A percentile compares a stretch with the other conserved stretches of the same genome.
These are phyloP conservation scores for Lucinisca nassula DNA, from an alignment of 2,888 invertebrate species.

Conservation along the genomic window DNA sequence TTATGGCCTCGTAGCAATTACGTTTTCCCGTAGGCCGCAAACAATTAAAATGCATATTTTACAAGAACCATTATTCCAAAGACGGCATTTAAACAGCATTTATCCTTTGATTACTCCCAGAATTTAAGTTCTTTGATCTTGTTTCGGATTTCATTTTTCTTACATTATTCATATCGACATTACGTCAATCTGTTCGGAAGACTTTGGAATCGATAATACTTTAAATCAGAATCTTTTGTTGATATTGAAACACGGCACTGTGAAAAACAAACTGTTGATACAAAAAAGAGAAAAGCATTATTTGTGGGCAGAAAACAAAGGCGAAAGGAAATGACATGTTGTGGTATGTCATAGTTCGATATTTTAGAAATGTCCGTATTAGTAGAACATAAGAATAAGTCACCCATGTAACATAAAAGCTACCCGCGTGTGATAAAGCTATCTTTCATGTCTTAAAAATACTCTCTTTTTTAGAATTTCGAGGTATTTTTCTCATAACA, in stretches of 20 bases:
- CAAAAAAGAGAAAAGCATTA: no score
- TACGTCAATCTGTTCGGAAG: not conserved
- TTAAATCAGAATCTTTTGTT: not conserved
- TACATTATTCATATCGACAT: not conserved
- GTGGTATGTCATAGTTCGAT: not conserved
- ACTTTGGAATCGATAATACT: not conserved
- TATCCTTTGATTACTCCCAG: not conserved
- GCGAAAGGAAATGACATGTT: not conserved
- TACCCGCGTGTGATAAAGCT: no score
- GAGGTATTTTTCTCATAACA: no score
- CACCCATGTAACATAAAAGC: no score
- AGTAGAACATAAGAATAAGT: no score
- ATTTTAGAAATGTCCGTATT: not conserved
- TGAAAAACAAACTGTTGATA: not conserved
- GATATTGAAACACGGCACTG: not conserved
- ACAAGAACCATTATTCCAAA: not conserved
- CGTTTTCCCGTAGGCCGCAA: not conserved
- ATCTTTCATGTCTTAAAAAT: no score
- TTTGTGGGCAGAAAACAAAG: not conserved
- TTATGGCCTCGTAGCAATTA: no score
- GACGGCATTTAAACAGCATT: not conserved
- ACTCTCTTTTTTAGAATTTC: no score
- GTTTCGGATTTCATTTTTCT: not conserved
- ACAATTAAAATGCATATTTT: not conserved
- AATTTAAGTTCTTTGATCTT: not conserved